Conservation (phyloP, 2,113 vertebrate genomes). For the Tachysurus vachellii region DNA sequence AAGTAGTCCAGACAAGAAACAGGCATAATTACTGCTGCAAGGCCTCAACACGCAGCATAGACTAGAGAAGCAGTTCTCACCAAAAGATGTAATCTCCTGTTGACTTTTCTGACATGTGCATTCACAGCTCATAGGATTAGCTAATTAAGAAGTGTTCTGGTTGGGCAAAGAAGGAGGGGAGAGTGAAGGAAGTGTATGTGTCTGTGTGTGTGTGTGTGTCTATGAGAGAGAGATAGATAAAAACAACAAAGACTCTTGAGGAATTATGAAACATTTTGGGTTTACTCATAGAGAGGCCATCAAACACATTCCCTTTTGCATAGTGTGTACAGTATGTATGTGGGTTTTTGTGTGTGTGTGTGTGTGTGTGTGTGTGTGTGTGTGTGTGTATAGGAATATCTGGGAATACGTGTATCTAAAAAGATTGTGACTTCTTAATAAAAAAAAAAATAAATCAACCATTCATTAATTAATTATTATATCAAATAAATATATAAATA, state of each 20-base stretch:
- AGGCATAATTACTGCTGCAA: slow-evolving; percentile 49
- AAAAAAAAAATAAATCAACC: no score
- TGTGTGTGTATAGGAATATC: not conserved
- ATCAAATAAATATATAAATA: no score
- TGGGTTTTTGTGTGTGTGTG: not conserved
- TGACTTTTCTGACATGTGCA: slow-evolving; percentile 31
- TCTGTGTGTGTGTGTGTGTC: not conserved
- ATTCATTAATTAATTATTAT: no score
- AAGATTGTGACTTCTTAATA: no score
- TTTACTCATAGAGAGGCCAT: not conserved
- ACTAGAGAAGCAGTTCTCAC: slow-evolving; percentile 27
- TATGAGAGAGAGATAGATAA: not conserved
- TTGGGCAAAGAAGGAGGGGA: slow-evolving; percentile 25
- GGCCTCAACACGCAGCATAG: slow-evolving; percentile 31
- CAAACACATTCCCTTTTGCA: not conserved
- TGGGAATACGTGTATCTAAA: not conserved
- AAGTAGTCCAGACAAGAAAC: slow-evolving; percentile 65
- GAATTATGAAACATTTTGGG: not conserved
- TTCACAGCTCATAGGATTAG: slow-evolving; percentile 46
- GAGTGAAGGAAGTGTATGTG: not conserved
- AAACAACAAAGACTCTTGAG: not conserved
- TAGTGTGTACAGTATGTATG: not conserved
- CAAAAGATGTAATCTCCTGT: slow-evolving; percentile 41
- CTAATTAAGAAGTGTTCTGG: slow-evolving; percentile 48
- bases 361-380: no score